These are phyloP conservation scores for Planiliza haematocheilus DNA, from an alignment of 2,113 vertebrate genomes.

Conservation along the genomic window DNA sequence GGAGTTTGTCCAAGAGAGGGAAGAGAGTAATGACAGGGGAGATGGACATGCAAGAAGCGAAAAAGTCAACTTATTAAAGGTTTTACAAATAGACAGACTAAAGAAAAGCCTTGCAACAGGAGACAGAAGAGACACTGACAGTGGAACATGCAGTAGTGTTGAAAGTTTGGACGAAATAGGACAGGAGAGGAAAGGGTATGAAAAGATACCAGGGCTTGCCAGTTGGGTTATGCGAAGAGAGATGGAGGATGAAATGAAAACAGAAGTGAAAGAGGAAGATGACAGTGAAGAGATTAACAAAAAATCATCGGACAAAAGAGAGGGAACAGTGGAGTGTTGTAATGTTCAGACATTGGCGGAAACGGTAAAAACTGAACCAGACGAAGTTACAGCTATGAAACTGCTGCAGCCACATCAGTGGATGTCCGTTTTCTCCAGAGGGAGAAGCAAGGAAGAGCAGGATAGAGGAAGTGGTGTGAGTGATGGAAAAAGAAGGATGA, in stretches of 20 bases:
- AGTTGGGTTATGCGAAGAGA: slow-evolving; percentile 27
- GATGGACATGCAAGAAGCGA: slow-evolving; percentile 4
- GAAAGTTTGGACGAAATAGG: slow-evolving; percentile 64
- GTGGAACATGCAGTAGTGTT: slow-evolving; percentile 50
- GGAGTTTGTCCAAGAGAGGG: neutral
- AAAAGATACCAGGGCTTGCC: neutral
- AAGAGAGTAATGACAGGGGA: slow-evolving; percentile 16
- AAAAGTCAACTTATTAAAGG: slow-evolving; percentile 52
- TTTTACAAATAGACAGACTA: slow-evolving; percentile 52
- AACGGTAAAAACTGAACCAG: neutral
- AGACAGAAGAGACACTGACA: slow-evolving; percentile 22
- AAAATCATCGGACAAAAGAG: neutral
- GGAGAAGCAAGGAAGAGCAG: slow-evolving; percentile 6
- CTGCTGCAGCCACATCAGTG: slow-evolving; percentile 8
- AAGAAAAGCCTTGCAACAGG: slow-evolving; percentile 48
- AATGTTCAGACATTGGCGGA: neutral
- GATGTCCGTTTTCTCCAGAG: slow-evolving; percentile 13
- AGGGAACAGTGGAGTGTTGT: neutral
- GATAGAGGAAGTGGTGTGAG: slow-evolving; percentile 17
- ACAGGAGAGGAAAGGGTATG: neutral
- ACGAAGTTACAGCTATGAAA: neutral
- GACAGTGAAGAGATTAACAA: slow-evolving; percentile 1
- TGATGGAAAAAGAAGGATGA: slow-evolving; percentile 5
- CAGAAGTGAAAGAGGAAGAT: slow-evolving; percentile 37
- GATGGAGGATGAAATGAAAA: neutral